Evolutionary conservation across 2,113 vertebrate species (phyloP), one percentile per base, ranked within the genome.

Genomic region (Perccottus glenii): DNA sequence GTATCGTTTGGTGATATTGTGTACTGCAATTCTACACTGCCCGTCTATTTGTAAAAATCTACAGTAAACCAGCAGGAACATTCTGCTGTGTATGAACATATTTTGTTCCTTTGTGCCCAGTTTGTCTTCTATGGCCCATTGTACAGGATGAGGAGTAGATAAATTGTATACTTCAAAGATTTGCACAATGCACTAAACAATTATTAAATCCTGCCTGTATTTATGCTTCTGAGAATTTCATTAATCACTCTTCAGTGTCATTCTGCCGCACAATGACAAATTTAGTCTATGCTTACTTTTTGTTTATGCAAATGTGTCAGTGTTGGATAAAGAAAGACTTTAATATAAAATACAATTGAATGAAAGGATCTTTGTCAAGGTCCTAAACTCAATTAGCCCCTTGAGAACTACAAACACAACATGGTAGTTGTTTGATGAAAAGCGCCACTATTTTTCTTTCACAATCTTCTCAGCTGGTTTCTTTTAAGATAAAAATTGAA

Each of bases 311-410:
- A 79, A 76, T 80, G 11, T 55, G 60, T 64, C 59, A 57, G 60
- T 60, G 56, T 51, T 2, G 43, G 47, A 45, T 27, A 27, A 60
- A 60, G 53, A 69, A 67, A 49, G 42, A 9, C 38, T 51, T 66
- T 32, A 45, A 55, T 42, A 56, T 67, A 38, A 66, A 78, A 73
- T 72, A 48, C 6, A 6, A 69, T 75, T 60, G 61, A 43, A 73
- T 86, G 47, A 74, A 71, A 77, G 69, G 69, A 60, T 58, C 61
- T 80, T 74, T 75, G 60, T 65, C 32, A 51, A 62, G 79, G 76
- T 78, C 77, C 59, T 38, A 60, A 80, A 82, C 79, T 84, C 76
- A 84, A 87, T 84, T 82, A 87, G 74, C 74, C 77, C 65, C 4
- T 4, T 56, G 53, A 73, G 71, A 60, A 59, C 74, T 67, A 78